Evolutionary conservation across 2,113 vertebrate species (phyloP).

Genomic region (Talpa occidentalis): DNA sequence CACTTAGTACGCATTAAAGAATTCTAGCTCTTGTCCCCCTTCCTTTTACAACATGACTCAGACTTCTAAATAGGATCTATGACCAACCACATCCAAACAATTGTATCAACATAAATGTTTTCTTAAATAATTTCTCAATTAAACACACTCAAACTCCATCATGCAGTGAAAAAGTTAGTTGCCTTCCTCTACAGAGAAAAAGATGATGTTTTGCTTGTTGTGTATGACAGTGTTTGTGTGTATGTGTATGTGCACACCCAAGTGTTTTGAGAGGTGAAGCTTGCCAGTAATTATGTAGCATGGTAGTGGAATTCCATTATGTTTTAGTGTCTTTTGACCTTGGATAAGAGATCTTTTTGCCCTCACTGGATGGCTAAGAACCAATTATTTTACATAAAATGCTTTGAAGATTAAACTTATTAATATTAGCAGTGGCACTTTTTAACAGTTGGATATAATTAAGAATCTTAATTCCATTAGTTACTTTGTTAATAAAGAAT

Average conservation of each 20-base stretch:
- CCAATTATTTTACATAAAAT: constrained; percentile 21
- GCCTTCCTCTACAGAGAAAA: not conserved
- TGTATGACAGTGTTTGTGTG: not conserved
- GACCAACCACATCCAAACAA: not conserved
- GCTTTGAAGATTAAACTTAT: constrained; percentile 16
- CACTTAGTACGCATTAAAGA: not conserved
- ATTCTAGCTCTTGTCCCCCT: not conserved
- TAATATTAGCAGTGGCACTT: not conserved
- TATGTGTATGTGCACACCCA: not conserved
- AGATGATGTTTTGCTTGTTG: not conserved
- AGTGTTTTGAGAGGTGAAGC: not conserved
- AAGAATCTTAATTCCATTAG: constrained; percentile 10
- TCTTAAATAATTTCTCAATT: not conserved
- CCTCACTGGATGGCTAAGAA: not conserved
- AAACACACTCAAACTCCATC: not conserved
- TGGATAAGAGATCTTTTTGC: not conserved
- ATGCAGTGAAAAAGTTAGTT: not conserved
- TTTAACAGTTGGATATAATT: constrained; percentile 43
- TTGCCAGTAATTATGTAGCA: not conserved
- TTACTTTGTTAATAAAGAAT: not conserved
- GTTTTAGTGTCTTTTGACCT: not conserved
- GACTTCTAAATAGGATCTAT: constrained; percentile 21
- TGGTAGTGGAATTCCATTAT: not conserved
- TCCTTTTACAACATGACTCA: not conserved
- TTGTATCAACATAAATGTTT: not conserved